These are phyloP conservation scores for Pseudomugil tenellus DNA, from an alignment of 2,797 vertebrate genomes.

Conservation along the genomic window DNA sequence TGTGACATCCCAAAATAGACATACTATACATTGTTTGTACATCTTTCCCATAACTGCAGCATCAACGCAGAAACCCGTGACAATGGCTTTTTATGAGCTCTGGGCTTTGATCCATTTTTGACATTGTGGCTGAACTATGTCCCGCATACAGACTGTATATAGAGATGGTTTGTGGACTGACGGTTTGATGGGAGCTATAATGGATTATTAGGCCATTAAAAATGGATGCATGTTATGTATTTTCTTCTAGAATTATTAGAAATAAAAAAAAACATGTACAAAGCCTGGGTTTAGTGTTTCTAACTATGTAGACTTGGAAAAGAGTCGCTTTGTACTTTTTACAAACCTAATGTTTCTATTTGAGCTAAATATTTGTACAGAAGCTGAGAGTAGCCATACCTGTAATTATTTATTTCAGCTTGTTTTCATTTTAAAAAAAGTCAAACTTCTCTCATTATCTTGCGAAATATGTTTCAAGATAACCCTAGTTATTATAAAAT, in stretches of 20 bases:
- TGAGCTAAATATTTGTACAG: neutral
- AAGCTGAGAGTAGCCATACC: too few relatives aligned
- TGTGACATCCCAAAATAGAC: slow-evolving; percentile 26
- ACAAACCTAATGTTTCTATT: neutral
- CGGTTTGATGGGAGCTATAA: neutral
- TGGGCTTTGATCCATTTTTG: neutral
- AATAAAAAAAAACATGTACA: too few relatives aligned
- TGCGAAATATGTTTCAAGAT: too few relatives aligned
- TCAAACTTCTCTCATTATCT: too few relatives aligned
- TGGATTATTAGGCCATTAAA: neutral
- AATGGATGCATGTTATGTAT: neutral
- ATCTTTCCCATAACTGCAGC: slow-evolving; percentile 28
- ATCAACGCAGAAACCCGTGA: slow-evolving; percentile 5
- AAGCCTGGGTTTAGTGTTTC: neutral
- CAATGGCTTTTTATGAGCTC: slow-evolving; percentile 37
- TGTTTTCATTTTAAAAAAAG: too few relatives aligned
- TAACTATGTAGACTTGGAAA: neutral
- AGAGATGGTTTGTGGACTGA: neutral
- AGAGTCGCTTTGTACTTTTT: neutral
- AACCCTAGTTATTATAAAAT: too few relatives aligned
- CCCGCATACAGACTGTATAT: neutral
- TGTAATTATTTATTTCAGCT: too few relatives aligned
- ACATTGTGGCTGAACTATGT: neutral
- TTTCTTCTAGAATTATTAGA: too few relatives aligned
- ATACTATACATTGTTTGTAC: slow-evolving; percentile 14